Conservation (phyloP, 2,797 vertebrate genomes). For the Tokudaia tokunoshimensis region DNA sequence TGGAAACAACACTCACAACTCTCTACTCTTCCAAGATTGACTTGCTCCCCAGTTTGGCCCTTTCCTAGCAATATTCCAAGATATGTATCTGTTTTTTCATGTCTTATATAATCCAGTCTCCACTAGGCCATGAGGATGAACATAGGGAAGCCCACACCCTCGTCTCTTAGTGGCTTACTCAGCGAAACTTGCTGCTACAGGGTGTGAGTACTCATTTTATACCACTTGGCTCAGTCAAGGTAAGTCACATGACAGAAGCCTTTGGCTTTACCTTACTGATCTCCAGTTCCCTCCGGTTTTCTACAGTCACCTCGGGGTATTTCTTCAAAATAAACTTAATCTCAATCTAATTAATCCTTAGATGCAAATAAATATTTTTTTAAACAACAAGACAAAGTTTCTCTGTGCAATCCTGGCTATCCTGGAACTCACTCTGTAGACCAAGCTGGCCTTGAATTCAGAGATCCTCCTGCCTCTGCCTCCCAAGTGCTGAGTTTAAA, state of each 20-base stretch:
- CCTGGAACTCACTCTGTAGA: not conserved
- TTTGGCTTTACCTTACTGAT: not conserved
- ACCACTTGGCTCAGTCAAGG: not conserved
- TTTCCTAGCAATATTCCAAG: constrained; percentile 36
- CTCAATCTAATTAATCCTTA: constrained; percentile 27
- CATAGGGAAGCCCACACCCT: not conserved
- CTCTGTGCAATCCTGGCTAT: not conserved
- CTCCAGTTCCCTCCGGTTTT: not conserved
- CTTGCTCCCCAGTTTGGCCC: not conserved
- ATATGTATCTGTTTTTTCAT: not conserved
- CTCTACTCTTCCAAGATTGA: not conserved
- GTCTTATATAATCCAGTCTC: not conserved
- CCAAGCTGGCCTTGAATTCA: not conserved
- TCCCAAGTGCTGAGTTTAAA: not conserved
- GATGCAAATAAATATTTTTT: not conserved
- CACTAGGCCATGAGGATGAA: not conserved
- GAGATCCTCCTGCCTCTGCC: not conserved
- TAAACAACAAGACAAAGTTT: not conserved
- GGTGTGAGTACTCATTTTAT: not conserved
- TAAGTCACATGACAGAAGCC: not conserved
- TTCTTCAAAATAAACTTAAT: constrained; percentile 34
- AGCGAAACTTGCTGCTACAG: not conserved
- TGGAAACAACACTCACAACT: not conserved
- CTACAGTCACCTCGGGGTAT: not conserved
- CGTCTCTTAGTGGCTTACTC: not conserved